Evolutionary conservation across 2,888 invertebrate species (phyloP).

Genomic region (Phania funesta): DNA sequence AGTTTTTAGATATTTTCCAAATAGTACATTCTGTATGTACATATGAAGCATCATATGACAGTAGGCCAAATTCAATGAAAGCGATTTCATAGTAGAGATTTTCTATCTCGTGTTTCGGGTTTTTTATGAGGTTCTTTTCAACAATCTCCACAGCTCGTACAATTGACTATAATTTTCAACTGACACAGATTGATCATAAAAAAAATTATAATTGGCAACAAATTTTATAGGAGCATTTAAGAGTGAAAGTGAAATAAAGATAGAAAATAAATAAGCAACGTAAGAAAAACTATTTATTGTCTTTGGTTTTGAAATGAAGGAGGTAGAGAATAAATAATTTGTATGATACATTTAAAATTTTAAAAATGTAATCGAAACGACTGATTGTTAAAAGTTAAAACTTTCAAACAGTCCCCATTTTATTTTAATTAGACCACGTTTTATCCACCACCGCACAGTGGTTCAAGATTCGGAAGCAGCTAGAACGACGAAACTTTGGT

Average conservation of each 20-base stretch:
- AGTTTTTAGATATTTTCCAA: conserved; percentile 6
- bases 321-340: no score
- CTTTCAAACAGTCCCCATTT: no score
- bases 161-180: conserved; percentile 14
- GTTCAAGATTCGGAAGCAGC: no score
- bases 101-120: conserved; percentile 19
- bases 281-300: not conserved
- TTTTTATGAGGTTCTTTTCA: not conserved
- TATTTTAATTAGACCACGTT: no score
- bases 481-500: no score
- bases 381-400: no score
- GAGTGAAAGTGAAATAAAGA: conserved; percentile 57
- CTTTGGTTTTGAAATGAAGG: not conserved
- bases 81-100: conserved; percentile 1
- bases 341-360: no score
- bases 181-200: conserved; percentile 43
- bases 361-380: no score
- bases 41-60: conserved; percentile 15
- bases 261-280: not conserved
- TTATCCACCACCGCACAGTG: no score
- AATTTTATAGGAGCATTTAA: conserved; percentile 33
- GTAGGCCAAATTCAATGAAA: conserved; percentile 46
- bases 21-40: not conserved
- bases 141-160: not conserved
- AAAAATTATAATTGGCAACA: conserved; percentile 51